Conservation (phyloP, 2,797 vertebrate species). For the Gymnocypris eckloni region DNA sequence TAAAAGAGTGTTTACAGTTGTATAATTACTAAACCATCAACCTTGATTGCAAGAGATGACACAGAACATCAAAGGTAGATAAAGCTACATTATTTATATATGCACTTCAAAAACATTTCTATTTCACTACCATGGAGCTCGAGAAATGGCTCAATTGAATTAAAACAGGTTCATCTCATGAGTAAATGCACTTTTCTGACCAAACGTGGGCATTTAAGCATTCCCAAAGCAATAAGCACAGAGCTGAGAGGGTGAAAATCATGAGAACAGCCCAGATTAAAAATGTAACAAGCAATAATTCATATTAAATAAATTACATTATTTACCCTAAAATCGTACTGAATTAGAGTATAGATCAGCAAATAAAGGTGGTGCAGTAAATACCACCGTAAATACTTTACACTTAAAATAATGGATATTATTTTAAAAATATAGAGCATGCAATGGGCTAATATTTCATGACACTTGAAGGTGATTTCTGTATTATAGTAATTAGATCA, state of each 20-base stretch:
- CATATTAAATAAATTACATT: neutral
- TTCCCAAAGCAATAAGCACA: neutral
- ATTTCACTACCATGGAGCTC: conserved; percentile 3
- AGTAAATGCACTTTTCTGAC: neutral
- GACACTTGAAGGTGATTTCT: neutral
- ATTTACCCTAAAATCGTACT: neutral
- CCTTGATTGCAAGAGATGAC: neutral
- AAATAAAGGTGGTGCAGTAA: too few relatives aligned
- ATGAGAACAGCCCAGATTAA: too few relatives aligned
- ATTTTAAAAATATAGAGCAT: neutral
- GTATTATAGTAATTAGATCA: neutral
- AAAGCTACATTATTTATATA: conserved; percentile 40
- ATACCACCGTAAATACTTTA: neutral
- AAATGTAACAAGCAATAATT: too few relatives aligned
- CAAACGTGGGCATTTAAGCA: neutral
- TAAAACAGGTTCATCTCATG: neutral
- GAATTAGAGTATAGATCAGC: neutral
- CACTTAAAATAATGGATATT: neutral
- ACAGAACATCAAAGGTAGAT: conserved; percentile 39
- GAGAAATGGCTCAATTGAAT: neutral
- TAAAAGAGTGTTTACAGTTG: conserved; percentile 18
- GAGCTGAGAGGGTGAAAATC: neutral
- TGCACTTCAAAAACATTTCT: neutral
- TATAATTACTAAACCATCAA: conserved; percentile 39
- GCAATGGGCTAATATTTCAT: neutral